phyloP scores from a whole-genome alignment of 1,140 invertebrate species.

The Drosophila auraria region DNA sequence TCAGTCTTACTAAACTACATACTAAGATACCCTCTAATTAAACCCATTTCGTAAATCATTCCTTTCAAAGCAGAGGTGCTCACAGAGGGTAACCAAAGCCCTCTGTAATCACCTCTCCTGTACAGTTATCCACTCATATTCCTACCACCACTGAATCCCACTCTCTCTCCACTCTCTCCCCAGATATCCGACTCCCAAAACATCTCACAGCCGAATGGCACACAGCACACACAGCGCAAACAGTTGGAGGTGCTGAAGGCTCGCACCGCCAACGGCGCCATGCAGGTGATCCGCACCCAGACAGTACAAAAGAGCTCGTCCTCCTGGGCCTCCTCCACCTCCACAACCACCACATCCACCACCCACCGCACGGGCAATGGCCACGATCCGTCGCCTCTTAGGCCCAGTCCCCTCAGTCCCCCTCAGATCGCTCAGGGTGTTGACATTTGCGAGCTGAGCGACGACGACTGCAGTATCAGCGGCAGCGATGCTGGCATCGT shows the following conservation, averaged over 20 bases:
- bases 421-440: conserved; percentile 48
- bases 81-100: neutral
- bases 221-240: conserved; percentile 86
- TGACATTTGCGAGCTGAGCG: conserved; percentile 77
- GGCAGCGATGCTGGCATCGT: conserved; percentile 63
- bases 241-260: conserved; percentile 86
- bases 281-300: conserved; percentile 86
- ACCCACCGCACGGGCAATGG: conserved; percentile 42
- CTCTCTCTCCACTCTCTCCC: conserved; percentile 51
- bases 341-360: conserved; percentile 68
- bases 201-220: conserved; percentile 84
- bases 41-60: conserved; percentile 9
- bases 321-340: conserved; percentile 84
- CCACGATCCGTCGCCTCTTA: neutral
- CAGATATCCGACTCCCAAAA: conserved; percentile 85
- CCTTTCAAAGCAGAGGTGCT: neutral
- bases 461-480: conserved; percentile 53
- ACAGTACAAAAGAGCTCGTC: conserved; percentile 86
- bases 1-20: conserved; percentile 31
- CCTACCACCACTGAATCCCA: conserved; percentile 64
- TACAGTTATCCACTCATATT: conserved; percentile 38
- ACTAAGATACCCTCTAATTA: conserved; percentile 7
- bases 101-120: neutral
- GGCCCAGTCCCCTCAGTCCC: conserved; percentile 18
- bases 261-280: conserved; percentile 85